Base-by-base conservation (phyloP, 2,888 invertebrate genomes). In the Tipula confusa region DNA sequence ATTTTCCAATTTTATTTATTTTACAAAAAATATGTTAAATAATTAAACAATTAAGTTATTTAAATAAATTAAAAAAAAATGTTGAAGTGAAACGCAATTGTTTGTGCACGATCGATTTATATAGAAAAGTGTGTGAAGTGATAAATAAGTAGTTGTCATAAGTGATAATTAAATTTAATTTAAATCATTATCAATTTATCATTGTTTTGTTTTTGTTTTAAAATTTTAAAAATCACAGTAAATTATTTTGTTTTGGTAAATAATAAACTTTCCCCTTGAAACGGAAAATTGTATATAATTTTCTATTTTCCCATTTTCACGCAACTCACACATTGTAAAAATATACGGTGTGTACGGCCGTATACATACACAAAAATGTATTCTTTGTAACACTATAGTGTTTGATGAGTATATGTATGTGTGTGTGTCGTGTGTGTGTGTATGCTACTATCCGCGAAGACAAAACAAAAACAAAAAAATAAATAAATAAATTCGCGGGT, bases 221-320 rank as follows among this genome's bases (percentile, higher is more conserved):
- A n/a, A n/a, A n/a, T n/a, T 64, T 64, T 64, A 24, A n/a, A n/a
- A 64, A 64, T 64, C 18, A 24, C 64, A 64, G 18, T 64, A n/a
- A n/a, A 24, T 9, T 24, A 24, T 64, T 64, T 80, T 80, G 80
- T 29, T 80, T 80, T 29, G 31, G n/a, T 29, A 80, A 29, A 80
- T 29, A 31, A 29, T 29, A 29, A 79, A 64, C 64, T 80, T 80
- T 80, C 80, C 80, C 80, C 80, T 80, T 29, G 31, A 80, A 80
- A 29, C 29, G n/a, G 48, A 24, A 64, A 64, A 64, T 24, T 64
- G 18, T 64, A 24, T n/a, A n/a, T 24, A 64, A 3, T 64, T 64
- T 64, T 64, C 64, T 29, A 80, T 80, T 80, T 80, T 80, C 80
- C 80, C 80, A 80, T 80, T 80, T 80, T 80, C 80, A 80, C 80